Base-by-base conservation (phyloP, 2,797 vertebrate genomes). In the Stomatorhinus walkeri region DNA sequence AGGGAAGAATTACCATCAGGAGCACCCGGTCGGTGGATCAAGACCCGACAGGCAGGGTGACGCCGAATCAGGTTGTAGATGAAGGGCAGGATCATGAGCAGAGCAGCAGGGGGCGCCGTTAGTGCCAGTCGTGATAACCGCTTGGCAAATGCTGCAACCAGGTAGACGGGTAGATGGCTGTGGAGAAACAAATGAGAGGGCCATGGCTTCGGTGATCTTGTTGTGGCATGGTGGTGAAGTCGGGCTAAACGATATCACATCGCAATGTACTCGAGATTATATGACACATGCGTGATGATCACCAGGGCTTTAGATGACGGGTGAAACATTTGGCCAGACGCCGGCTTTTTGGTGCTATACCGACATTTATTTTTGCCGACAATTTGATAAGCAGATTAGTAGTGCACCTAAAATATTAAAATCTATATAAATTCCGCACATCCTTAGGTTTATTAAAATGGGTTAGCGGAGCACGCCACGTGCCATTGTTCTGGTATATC, bases 101-200 rank as follows among this genome's bases (percentile, higher is more conserved):
- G 94, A 12, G 95, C 96, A 40, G 98, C 95, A 0, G 98, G 96
- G 0, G 98, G 97, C 0, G 98, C 97, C 0, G 96, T 97, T 81
- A 99, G 96, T 0, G 97, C 95, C 92, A 99, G 92, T 0, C 97
- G 97, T 5, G 98, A 91, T 68, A 99, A 94, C 0, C 98, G 97
- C 92, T 99, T 99, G 90, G 96, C 96, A 40, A 99, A 99, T 0
- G 98, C 98, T 0, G 98, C 98, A 91, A 99, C 97, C 28, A 99
- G 94, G 91, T 99, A 99, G 0, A 97, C 95, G 0, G 98, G 98
- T 89, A 99, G 91, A 91, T 99, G 98, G 61, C 98, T 99, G 91
- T 51, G 90, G 22, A 88, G 10, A 85, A 1, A 89, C 89, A 19
- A 87, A 46, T 91, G 4, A 16, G 40, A 9, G 28, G n/a, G 46